Percentiles rank a stretch among this genome's conserved stretches.
phyloP scores from a whole-genome alignment of 2,888 invertebrate genomes.

The Lithophane socia region DNA sequence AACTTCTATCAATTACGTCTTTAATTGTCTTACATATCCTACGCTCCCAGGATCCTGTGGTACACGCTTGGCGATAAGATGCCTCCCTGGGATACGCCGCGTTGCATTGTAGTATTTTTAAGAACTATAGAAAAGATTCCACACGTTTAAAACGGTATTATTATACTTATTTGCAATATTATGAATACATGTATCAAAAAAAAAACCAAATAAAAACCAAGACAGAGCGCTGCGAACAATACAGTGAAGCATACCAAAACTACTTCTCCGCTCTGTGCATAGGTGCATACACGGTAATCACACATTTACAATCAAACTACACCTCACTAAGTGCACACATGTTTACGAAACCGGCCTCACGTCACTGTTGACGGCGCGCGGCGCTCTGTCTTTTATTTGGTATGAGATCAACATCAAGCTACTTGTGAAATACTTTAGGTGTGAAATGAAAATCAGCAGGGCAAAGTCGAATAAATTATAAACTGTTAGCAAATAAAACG shows the following conservation, averaged over 20 bases:
- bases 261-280: too few species aligned
- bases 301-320: too few species aligned
- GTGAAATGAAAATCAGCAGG: conserved; percentile 26
- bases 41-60: conserved; percentile 2
- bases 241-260: too few species aligned
- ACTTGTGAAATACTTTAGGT: conserved; percentile 23
- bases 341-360: too few species aligned
- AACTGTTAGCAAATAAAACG: conserved; percentile 9
- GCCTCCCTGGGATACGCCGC: too few species aligned
- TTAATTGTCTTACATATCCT: conserved; percentile 24
- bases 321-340: too few species aligned
- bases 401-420: background rate
- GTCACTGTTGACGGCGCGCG: too few species aligned
- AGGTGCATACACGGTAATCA: too few species aligned
- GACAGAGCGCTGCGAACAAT: too few species aligned
- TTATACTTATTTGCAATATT: background rate
- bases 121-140: background rate
- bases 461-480: conserved; percentile 34
- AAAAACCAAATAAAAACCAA: too few species aligned
- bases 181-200: background rate
- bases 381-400: too few species aligned
- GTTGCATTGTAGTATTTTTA: background rate
- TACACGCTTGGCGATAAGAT: conserved; percentile 30
- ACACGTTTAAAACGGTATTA: background rate
- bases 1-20: conserved; percentile 16